Conservation (phyloP, 2,113 vertebrate genomes). For the Electrona antarctica region DNA sequence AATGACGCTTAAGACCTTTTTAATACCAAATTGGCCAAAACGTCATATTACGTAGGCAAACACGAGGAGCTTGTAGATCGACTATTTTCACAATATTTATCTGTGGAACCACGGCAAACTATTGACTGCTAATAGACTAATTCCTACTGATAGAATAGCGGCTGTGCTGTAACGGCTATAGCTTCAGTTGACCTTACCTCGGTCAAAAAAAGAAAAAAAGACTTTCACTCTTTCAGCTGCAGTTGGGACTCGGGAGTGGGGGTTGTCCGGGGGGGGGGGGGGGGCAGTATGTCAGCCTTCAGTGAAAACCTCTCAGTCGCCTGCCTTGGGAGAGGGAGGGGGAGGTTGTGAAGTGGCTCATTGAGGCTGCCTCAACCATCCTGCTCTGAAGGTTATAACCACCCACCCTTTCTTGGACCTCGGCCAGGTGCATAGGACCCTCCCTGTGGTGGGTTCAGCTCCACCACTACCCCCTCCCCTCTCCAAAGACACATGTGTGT, state of each 20-base stretch:
- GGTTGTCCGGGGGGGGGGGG: background rate
- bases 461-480: slow-evolving; percentile 28
- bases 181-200: slow-evolving; percentile 10
- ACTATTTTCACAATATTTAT: too few species aligned
- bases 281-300: background rate
- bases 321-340: background rate
- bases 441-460: slow-evolving; percentile 42
- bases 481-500: slow-evolving; percentile 25
- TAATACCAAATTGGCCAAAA: too few species aligned
- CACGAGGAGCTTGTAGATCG: too few species aligned
- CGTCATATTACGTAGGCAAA: too few species aligned
- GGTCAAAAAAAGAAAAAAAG: slow-evolving; percentile 60
- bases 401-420: slow-evolving; percentile 19
- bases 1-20: too few species aligned
- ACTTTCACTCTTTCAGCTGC: slow-evolving; percentile 49
- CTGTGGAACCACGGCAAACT: too few species aligned
- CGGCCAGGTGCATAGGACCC: slow-evolving; percentile 19
- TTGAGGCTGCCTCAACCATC: slow-evolving; percentile 49
- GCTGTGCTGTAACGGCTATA: slow-evolving; percentile 19
- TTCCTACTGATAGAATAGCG: background rate
- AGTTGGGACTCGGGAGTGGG: background rate
- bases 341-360: slow-evolving; percentile 50
- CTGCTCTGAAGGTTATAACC: slow-evolving; percentile 38
- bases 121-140: too few species aligned
- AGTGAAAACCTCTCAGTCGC: background rate